Evolutionary conservation across 2,888 invertebrate genomes (phyloP).

Genomic region (Zaprionus obscuricornis): DNA sequence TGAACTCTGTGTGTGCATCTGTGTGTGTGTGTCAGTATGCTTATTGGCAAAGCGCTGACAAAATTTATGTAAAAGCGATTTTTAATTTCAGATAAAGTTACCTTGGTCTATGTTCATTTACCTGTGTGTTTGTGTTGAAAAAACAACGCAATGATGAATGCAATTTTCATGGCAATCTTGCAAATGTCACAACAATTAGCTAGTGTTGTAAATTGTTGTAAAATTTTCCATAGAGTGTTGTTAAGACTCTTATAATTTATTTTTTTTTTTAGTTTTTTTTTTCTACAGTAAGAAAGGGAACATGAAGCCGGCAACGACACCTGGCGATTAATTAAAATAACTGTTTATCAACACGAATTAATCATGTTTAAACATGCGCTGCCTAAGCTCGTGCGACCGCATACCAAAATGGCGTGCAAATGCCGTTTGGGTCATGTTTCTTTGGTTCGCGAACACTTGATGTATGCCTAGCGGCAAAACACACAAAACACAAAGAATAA

Average conservation of each 20-base stretch:
- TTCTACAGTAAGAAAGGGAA: constrained; percentile 15
- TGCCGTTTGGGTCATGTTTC: constrained; percentile 44
- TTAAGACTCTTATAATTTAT: no score
- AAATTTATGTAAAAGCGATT: constrained; percentile 67
- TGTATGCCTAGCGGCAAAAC: background rate
- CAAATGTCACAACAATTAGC: constrained; percentile 55
- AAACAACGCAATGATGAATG: constrained; percentile 56
- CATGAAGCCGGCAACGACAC: constrained; percentile 59
- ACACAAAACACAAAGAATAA: background rate
- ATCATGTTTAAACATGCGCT: constrained; percentile 71
- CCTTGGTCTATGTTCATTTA: constrained; percentile 59
- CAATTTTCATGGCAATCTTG: constrained; percentile 28
- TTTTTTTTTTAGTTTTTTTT: no score
- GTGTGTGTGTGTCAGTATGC: background rate
- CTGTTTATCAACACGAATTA: constrained; percentile 76
- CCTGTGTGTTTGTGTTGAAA: constrained; percentile 30
- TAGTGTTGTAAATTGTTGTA: constrained; percentile 38
- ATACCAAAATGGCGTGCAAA: constrained; percentile 55
- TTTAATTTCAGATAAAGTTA: constrained; percentile 74
- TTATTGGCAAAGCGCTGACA: constrained; percentile 58
- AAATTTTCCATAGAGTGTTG: constrained; percentile 58
- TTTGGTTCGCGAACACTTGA: constrained; percentile 4
- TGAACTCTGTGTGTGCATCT: background rate
- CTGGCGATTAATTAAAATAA: constrained; percentile 80
- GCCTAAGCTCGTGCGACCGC: constrained; percentile 42